These are phyloP conservation scores for Drosophila conformis DNA, from an alignment of 2,888 invertebrate genomes.

Conservation along the genomic window DNA sequence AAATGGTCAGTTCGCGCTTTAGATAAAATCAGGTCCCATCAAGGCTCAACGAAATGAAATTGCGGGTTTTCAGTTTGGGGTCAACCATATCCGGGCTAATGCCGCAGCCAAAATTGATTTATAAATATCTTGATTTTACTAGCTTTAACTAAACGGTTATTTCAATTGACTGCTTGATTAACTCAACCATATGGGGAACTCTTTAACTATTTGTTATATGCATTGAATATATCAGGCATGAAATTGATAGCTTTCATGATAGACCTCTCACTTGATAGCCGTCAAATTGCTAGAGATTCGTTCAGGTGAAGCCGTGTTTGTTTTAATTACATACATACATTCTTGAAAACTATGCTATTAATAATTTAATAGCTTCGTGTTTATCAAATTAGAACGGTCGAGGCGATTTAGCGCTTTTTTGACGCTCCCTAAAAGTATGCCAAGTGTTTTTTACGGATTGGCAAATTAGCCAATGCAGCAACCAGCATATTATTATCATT, in stretches of 20 bases:
- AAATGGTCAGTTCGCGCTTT: slow-evolving; percentile 64
- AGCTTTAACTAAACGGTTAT: slow-evolving; percentile 7
- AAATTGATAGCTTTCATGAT: background rate
- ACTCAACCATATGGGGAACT: background rate
- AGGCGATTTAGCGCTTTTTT: background rate
- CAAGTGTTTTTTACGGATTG: background rate
- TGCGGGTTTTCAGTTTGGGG: slow-evolving; percentile 17
- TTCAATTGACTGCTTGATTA: slow-evolving; percentile 5
- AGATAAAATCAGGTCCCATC: slow-evolving; percentile 55
- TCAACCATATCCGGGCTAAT: slow-evolving; percentile 40
- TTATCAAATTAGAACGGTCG: background rate
- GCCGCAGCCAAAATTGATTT: slow-evolving; percentile 1
- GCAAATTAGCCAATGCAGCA: background rate
- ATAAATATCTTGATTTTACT: slow-evolving; percentile 2
- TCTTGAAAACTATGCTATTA: background rate
- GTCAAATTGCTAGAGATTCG: background rate
- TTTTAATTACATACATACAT: background rate
- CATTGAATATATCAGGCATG: background rate
- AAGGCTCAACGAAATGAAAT: slow-evolving; percentile 25
- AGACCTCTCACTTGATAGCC: background rate
- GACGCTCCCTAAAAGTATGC: background rate
- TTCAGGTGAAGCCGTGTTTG: background rate
- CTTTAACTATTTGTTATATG: background rate
- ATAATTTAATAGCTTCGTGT: background rate
- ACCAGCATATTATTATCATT: background rate